Percentiles rank a stretch among this genome's conserved stretches.
phyloP scores from a whole-genome alignment of 2,888 invertebrate species.

The Poecilus cupreus region DNA sequence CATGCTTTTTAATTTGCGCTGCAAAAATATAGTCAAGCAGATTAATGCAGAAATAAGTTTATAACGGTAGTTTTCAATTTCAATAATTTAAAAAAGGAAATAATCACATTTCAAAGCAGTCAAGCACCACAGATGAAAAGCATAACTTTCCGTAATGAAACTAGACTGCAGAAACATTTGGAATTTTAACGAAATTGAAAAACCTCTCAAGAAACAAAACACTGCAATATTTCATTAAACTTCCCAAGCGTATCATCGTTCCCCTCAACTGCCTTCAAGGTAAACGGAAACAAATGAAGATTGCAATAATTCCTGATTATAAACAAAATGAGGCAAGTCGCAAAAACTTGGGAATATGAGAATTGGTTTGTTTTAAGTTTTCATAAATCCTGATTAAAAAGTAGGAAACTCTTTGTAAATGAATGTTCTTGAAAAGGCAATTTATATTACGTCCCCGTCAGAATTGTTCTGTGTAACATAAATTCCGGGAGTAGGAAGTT shows the following conservation, averaged over 20 bases:
- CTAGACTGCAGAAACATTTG: not conserved
- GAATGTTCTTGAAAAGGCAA: conserved; percentile 40
- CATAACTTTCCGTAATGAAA: not conserved
- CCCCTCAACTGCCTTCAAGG: not conserved
- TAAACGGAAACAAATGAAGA: not conserved
- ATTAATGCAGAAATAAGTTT: too few relatives aligned
- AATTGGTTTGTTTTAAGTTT: conserved; percentile 36
- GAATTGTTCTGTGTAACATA: conserved; percentile 45
- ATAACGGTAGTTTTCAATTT: too few relatives aligned
- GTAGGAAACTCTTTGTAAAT: conserved; percentile 24
- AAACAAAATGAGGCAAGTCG: not conserved
- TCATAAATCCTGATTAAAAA: conserved; percentile 40
- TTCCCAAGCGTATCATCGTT: conserved; percentile 7
- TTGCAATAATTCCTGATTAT: conserved; percentile 28
- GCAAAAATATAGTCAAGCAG: too few relatives aligned
- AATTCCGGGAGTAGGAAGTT: conserved; percentile 8
- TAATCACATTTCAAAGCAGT: too few relatives aligned
- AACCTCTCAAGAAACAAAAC: not conserved
- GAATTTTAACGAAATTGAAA: conserved; percentile 17
- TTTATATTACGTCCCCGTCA: conserved; percentile 30
- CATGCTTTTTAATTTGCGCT: too few relatives aligned
- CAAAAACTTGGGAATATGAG: not conserved
- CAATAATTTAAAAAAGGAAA: too few relatives aligned
- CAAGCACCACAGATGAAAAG: not conserved
- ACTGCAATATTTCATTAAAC: conserved; percentile 20